Evolutionary conservation across 2,888 invertebrate genomes (phyloP), one percentile per base, ranked within the genome.

Genomic region (Temnothorax unifasciatus): DNA sequence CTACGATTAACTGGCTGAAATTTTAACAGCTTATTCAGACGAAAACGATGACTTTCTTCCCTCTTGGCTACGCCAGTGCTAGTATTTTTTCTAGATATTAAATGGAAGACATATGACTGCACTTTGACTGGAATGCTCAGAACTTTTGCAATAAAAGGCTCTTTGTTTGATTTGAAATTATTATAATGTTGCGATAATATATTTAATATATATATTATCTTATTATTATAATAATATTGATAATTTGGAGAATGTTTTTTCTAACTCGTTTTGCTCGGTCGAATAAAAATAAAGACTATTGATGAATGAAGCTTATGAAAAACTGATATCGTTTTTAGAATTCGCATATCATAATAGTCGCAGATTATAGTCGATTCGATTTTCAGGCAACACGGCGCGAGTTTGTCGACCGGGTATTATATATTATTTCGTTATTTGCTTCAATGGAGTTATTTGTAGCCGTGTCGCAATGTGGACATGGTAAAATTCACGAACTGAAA

Each of bases 401-500:
- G 47, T 8, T 69, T 57, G 41, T 25, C 15, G 18, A 13, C 13
- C 6, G 8, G 8, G 18, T n/a, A 64, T 41, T 47, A 34, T 50
- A 47, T 38, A 59, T 59, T 47, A 79, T 79, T 71, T 41, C 59
- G 34, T 47, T 59, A 68, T 61, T 61, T 57, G 38, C 18, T 59
- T 68, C 68, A 79, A 18, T 38, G 18, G 25, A 59, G 29, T 71
- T 61, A 81, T 81, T 71, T 61, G 47, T 59, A 47, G 47, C 57
- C 34, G 21, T 13, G 52, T 25, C 9, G 69, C 47, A 57, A 71
- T 25, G 25, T 38, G 47, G 71, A 50, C 59, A 47, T 21, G 47
- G 69, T 57, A 29, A 59, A 61, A 59, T 34, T 38, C 47, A 59
- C 71, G 2, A 8, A 21, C 13, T 21, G 59, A 71, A 79, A 71